These are phyloP conservation scores for Zoanthus solanderi DNA, from an alignment of 92 coral and sea anemone species.

Conservation along the genomic window DNA sequence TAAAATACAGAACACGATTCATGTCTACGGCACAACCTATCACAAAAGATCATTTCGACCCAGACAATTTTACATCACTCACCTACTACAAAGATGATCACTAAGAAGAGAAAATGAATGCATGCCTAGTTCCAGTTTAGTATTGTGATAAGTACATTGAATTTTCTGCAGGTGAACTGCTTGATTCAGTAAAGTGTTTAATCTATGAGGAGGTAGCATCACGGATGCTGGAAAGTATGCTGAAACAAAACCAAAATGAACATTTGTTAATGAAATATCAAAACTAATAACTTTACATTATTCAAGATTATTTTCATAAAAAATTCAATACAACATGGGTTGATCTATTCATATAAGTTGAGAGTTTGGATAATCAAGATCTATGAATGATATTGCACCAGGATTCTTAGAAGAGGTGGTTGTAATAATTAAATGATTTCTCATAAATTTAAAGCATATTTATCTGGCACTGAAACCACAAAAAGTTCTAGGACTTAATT, in stretches of 20 bases:
- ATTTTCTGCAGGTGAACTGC: slow-evolving; percentile 95
- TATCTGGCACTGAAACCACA: no score
- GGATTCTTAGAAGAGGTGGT: no score
- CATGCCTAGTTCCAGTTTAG: slow-evolving; percentile 85
- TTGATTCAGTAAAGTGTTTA: slow-evolving; percentile 89
- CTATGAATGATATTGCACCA: no score
- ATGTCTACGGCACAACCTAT: neutral
- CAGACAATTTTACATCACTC: neutral
- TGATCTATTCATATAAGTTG: no score
- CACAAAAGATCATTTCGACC: neutral
- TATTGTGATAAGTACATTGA: slow-evolving; percentile 94
- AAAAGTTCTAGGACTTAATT: no score
- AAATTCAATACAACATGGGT: no score
- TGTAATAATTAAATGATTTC: no score
- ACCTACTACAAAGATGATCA: slow-evolving; percentile 97
- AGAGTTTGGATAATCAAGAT: no score
- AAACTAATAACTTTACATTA: neutral
- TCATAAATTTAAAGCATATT: no score
- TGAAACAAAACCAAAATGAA: slow-evolving; percentile 50
- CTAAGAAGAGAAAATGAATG: slow-evolving; percentile 90
- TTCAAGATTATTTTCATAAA: no score
- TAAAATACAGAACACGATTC: neutral
- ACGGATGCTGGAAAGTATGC: slow-evolving; percentile 98
- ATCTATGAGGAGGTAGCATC: slow-evolving; percentile 98
- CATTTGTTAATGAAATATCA: neutral